Percentiles rank a stretch among this genome's conserved stretches.
Conservation (phyloP, 2,113 vertebrate genomes). For the Zosterops borbonicus region DNA sequence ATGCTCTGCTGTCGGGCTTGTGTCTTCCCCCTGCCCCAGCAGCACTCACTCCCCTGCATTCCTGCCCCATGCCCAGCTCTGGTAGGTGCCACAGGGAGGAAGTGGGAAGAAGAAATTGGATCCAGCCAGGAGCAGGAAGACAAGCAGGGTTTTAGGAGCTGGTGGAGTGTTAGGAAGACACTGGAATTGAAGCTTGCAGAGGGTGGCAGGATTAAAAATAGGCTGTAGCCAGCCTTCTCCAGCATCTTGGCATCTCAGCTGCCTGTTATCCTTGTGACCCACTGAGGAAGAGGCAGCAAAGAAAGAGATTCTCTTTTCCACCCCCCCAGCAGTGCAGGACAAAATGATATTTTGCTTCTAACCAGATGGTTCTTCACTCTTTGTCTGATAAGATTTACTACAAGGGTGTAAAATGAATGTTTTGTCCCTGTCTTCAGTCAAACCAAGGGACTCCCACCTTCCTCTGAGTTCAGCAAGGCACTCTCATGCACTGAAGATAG, state of each 20-base stretch:
- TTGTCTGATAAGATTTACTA: background rate
- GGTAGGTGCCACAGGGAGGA: background rate
- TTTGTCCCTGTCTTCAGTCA: background rate
- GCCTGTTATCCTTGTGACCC: background rate
- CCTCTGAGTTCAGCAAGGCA: background rate
- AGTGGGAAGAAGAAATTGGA: background rate
- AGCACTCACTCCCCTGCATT: background rate
- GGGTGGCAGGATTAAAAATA: slow-evolving; percentile 20
- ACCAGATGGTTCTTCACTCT: background rate
- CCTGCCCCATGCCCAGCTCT: background rate
- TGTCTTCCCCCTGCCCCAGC: background rate
- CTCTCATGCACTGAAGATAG: background rate
- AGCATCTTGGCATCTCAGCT: background rate
- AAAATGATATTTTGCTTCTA: background rate
- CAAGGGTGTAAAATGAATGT: background rate
- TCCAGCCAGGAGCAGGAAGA: background rate
- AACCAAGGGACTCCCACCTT: background rate
- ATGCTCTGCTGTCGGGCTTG: background rate
- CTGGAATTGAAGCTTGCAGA: background rate
- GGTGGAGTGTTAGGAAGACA: background rate
- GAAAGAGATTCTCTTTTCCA: background rate
- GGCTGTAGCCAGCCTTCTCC: background rate
- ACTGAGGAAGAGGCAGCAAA: background rate
- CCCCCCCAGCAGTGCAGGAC: background rate
- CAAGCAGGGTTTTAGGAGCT: background rate